Percentiles rank a stretch among this genome's conserved stretches.
phyloP scores from a whole-genome alignment of 2,797 vertebrate genomes.

The Anabas testudineus region DNA sequence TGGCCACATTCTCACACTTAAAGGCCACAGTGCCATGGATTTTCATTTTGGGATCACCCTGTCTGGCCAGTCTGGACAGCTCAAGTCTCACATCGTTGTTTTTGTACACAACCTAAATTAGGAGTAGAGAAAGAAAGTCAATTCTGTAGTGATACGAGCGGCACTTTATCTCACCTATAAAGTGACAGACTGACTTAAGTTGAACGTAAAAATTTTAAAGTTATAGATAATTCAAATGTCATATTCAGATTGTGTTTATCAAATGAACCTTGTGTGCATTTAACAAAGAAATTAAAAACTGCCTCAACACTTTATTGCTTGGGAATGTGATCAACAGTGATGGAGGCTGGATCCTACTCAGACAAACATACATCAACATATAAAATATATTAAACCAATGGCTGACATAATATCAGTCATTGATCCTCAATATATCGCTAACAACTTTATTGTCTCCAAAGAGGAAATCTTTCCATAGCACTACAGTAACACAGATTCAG shows the following conservation, averaged over 20 bases:
- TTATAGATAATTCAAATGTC: neutral
- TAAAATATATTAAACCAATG: neutral
- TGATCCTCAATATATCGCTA: too few species aligned
- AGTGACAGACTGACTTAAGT: neutral
- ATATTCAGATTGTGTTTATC: neutral
- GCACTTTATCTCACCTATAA: neutral
- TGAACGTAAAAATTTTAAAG: conserved; percentile 20
- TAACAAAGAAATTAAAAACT: neutral
- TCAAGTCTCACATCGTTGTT: conserved; percentile 98
- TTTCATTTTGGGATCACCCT: conserved; percentile 97
- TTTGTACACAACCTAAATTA: conserved; percentile 95
- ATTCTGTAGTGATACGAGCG: neutral
- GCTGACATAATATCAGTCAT: too few species aligned
- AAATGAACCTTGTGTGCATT: neutral
- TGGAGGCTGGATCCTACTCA: neutral
- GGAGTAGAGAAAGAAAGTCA: conserved; percentile 40
- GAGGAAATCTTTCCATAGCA: too few species aligned
- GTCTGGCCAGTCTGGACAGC: conserved; percentile 93
- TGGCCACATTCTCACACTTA: conserved; percentile 98
- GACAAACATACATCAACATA: neutral
- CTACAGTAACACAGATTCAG: too few species aligned
- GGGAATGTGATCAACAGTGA: neutral
- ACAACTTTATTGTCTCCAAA: too few species aligned
- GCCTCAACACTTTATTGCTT: neutral
- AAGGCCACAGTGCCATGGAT: conserved; percentile 96